Conservation (phyloP, 1,140 invertebrate genomes). For the Piezodorus guildinii region DNA sequence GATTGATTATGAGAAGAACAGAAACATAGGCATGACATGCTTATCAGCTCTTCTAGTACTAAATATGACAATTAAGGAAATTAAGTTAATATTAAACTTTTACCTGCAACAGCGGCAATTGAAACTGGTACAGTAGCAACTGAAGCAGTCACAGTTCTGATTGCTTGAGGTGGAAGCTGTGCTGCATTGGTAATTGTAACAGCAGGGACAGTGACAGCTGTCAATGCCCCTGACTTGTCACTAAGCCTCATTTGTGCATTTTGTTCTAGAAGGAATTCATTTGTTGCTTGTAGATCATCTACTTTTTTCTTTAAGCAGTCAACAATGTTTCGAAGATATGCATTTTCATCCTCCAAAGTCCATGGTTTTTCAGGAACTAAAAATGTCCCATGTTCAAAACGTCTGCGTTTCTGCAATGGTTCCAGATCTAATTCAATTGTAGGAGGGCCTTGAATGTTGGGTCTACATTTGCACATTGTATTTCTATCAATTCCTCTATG, state of each 20-base stretch:
- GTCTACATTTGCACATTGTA: background rate
- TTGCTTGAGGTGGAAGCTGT: slow-evolving; percentile 38
- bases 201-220: slow-evolving; percentile 42
- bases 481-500: background rate
- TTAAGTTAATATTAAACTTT: background rate
- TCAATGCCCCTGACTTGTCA: slow-evolving; percentile 43
- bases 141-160: slow-evolving; percentile 46
- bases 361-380: slow-evolving; percentile 3
- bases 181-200: slow-evolving; percentile 45
- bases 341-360: slow-evolving; percentile 62
- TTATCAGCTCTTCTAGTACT: too few relatives aligned
- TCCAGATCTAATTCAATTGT: background rate
- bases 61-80: background rate
- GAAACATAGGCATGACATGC: too few relatives aligned
- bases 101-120: slow-evolving; percentile 39
- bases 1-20: too few relatives aligned
- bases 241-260: slow-evolving; percentile 62
- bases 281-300: slow-evolving; percentile 48
- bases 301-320: slow-evolving; percentile 61
- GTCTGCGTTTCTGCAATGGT: background rate
- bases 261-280: slow-evolving; percentile 69
- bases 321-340: slow-evolving; percentile 54
- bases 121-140: slow-evolving; percentile 52
- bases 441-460: background rate
- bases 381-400: slow-evolving; percentile 1